Base-by-base conservation (phyloP, 2,113 vertebrate genomes). In the Larimichthys crocea region DNA sequence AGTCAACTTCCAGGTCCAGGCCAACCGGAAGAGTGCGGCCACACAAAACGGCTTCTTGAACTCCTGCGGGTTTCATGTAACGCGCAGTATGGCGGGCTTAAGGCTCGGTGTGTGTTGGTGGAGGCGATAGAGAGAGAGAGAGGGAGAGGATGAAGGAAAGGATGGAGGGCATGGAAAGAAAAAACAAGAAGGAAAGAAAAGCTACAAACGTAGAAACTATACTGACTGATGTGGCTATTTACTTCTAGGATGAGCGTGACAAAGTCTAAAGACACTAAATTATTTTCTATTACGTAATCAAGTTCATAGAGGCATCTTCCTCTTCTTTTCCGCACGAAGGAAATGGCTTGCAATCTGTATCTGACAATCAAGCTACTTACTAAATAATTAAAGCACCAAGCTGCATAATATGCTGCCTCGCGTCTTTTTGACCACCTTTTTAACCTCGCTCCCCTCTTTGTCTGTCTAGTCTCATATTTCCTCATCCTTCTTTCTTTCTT, bases 1-100 rank as follows among this genome's bases (percentile, higher is more conserved):
- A 92, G 85, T 86, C 86, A 80, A 90, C 88, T 78, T 78, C 52
- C 53, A 76, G 81, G 80, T 88, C 84, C 75, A 8, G 84, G 60
- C 40, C 68, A 68, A 40, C 67, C 24, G 14, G 68, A 87, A 86
- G 82, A 79, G 17, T 26, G 19, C 14, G 7, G n/a, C 26, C 67
- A 0, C 22, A n/a, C n/a, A 26, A 70, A 88, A 75, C 72, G 49
- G 80, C 71, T 67, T 64, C 77, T 77, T 42, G n/a, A n/a, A n/a
- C n/a, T n/a, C n/a, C n/a, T n/a, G n/a, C n/a, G n/a, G n/a, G n/a
- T n/a, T n/a, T n/a, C n/a, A n/a, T n/a, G n/a, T n/a, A n/a, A n/a
- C n/a, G n/a, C n/a, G n/a, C n/a, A 79, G 72, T 73, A 16, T 79
- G 61, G 73, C 9, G 11, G 11, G 56, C 68, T 78, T 12, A 3